phyloP scores from a whole-genome alignment of 2,113 vertebrate genomes.

The Sterrhoptilus dennistouni region DNA sequence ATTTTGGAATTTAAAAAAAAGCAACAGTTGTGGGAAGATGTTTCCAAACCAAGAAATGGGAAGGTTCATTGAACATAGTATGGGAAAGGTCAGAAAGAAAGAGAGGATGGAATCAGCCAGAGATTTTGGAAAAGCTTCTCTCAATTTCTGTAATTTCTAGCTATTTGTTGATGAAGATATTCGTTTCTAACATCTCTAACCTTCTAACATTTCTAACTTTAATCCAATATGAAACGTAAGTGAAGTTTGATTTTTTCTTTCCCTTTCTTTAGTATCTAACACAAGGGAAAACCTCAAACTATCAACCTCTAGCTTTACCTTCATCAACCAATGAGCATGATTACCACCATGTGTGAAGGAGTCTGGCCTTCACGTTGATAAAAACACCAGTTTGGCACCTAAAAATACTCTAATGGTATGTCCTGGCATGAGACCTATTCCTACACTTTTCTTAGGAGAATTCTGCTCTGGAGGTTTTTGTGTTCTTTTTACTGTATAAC shows the following conservation, averaged over 20 bases:
- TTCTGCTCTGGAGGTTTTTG: neutral
- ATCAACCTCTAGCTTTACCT: neutral
- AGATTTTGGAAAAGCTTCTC: neutral
- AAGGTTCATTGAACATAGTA: conserved; percentile 6
- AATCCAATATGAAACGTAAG: neutral
- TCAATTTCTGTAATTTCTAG: neutral
- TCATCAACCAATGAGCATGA: neutral
- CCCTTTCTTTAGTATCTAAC: neutral
- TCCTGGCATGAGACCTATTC: neutral
- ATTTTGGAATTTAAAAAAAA: conserved; percentile 17
- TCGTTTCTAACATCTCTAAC: neutral
- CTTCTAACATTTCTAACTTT: too few species aligned
- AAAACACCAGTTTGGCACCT: neutral
- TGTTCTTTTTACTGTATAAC: neutral
- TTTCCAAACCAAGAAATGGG: conserved; percentile 14
- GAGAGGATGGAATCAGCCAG: neutral
- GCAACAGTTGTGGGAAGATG: neutral
- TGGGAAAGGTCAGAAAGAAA: conserved; percentile 46
- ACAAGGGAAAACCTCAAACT: neutral
- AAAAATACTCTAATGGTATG: neutral
- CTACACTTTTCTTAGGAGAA: neutral
- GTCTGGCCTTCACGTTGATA: neutral
- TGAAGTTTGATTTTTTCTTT: neutral
- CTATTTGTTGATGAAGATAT: neutral
- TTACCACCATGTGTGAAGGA: neutral